Conservation (phyloP, 2,797 vertebrate genomes). For the Sebastiscus tertius region DNA sequence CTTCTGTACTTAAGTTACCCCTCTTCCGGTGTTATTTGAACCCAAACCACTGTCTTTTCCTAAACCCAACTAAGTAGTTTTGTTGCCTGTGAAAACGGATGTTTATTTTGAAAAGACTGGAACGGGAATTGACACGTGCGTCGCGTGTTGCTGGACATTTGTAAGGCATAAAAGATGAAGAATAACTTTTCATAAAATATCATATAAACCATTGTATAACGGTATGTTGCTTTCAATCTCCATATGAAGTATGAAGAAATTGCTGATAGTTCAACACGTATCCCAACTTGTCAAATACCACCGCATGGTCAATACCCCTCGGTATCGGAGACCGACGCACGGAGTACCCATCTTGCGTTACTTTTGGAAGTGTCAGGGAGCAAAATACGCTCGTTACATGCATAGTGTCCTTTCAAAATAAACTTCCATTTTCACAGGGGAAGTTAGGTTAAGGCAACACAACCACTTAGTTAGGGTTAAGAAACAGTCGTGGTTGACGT, state of each 20-base stretch:
- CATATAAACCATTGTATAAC: accelerated
- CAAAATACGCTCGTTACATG: background rate
- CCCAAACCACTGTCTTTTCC: background rate
- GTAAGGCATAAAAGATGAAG: too few species aligned
- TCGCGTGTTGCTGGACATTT: too few species aligned
- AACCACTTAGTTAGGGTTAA: background rate
- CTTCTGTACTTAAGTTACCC: background rate
- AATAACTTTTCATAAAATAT: background rate
- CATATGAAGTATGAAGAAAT: background rate
- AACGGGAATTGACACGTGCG: accelerated
- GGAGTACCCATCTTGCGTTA: accelerated
- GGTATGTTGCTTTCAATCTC: background rate
- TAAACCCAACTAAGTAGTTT: background rate
- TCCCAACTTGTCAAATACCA: background rate
- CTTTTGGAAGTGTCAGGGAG: background rate
- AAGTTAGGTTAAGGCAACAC: background rate
- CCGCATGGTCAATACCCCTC: background rate
- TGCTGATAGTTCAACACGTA: background rate
- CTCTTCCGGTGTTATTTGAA: background rate
- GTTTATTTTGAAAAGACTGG: background rate
- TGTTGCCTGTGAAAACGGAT: background rate
- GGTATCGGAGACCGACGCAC: background rate
- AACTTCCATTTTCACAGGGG: background rate
- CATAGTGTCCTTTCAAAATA: background rate
- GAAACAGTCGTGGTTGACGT: too few species aligned